Evolutionary conservation across 1,140 invertebrate genomes (phyloP).

Genomic region (Tetragonula clypearis): DNA sequence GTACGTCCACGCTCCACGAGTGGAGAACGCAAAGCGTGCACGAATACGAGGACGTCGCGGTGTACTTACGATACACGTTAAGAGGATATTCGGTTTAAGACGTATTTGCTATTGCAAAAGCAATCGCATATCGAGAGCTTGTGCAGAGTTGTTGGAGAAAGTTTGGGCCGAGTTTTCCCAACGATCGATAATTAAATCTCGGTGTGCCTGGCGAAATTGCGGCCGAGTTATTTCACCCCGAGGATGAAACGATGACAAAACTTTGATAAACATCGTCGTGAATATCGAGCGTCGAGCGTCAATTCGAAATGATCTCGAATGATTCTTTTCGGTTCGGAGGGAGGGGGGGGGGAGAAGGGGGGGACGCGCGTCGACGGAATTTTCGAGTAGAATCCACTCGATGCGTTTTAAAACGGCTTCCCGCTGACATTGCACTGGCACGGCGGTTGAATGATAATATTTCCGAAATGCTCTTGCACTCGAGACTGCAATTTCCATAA

Average conservation of each 20-base stretch:
- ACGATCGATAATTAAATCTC: background rate
- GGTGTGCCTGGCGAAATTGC: background rate
- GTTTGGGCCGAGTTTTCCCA: background rate
- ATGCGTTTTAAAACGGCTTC: background rate
- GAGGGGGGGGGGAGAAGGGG: no score
- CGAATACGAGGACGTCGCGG: background rate
- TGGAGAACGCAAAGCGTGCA: background rate
- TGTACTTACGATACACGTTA: background rate
- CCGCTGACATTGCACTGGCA: background rate
- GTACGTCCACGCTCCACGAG: background rate
- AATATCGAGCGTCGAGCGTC: background rate
- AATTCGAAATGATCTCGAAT: background rate
- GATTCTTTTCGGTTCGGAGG: background rate
- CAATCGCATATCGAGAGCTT: background rate
- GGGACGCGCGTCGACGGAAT: background rate
- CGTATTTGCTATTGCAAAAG: background rate
- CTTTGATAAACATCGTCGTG: background rate
- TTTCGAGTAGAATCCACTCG: background rate
- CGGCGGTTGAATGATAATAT: background rate
- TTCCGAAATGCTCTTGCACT: background rate
- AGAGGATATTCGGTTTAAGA: background rate
- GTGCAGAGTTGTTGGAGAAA: background rate
- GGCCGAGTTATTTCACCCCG: background rate
- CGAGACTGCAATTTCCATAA: constrained; percentile 9
- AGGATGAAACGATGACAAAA: background rate